These are phyloP conservation scores for Drosophila leontia DNA, from an alignment of 1,140 invertebrate genomes.

Conservation along the genomic window DNA sequence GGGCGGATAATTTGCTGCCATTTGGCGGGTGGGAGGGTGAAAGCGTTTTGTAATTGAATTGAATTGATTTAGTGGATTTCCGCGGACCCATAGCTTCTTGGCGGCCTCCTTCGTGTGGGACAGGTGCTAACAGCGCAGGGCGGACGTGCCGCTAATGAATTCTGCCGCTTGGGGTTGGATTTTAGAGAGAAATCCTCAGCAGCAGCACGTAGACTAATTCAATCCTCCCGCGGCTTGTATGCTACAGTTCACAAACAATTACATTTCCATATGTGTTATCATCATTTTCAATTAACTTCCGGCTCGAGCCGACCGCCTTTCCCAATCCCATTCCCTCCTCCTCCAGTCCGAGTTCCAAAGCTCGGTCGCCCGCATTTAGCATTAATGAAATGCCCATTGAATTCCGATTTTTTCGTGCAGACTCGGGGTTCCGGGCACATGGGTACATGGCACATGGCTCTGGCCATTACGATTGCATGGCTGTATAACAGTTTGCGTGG, in stretches of 20 bases:
- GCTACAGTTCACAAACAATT: conserved; percentile 65
- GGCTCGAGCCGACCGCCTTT: conserved; percentile 24
- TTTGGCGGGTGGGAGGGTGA: neutral
- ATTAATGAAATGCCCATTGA: conserved; percentile 44
- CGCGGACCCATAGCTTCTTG: conserved; percentile 20
- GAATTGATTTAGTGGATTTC: conserved; percentile 77
- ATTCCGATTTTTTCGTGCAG: conserved; percentile 15
- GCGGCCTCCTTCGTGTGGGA: conserved; percentile 19
- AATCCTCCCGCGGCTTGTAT: conserved; percentile 25
- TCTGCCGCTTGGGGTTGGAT: conserved; percentile 23
- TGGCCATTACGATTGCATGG: conserved; percentile 45
- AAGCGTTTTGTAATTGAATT: conserved; percentile 74
- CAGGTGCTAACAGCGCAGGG: conserved; percentile 48
- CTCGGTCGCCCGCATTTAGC: conserved; percentile 31
- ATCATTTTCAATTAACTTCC: conserved; percentile 74
- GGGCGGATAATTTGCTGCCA: conserved; percentile 50
- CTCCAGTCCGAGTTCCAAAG: neutral
- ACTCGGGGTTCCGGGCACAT: neutral
- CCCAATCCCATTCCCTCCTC: neutral
- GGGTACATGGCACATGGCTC: neutral
- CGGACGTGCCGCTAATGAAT: conserved; percentile 60
- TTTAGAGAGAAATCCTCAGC: conserved; percentile 4
- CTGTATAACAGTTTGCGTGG: conserved; percentile 56
- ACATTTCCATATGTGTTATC: conserved; percentile 61
- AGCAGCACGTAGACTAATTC: conserved; percentile 1